These are phyloP conservation scores for Syngnathus acus DNA, from an alignment of 2,797 vertebrate genomes.

Conservation along the genomic window DNA sequence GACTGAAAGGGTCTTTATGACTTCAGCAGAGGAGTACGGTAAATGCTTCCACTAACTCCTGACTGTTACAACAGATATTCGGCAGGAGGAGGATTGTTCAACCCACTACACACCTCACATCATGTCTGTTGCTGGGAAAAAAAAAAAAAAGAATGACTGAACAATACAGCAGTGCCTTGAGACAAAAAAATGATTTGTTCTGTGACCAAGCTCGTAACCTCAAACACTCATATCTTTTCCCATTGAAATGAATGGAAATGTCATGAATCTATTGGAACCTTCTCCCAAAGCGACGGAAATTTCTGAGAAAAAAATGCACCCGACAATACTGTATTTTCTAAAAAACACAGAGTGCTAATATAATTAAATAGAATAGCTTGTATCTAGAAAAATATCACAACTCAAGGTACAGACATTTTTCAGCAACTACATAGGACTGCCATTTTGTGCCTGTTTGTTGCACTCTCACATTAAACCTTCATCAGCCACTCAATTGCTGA, in stretches of 20 bases:
- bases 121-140: background rate
- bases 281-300: background rate
- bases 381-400: background rate
- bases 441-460: constrained; percentile 26
- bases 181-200: background rate
- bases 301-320: background rate
- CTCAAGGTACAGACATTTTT: background rate
- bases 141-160: background rate
- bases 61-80: background rate
- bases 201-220: background rate
- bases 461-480: constrained; percentile 49
- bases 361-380: background rate
- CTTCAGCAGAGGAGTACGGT: background rate
- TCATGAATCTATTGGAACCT: background rate
- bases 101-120: background rate
- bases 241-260: background rate
- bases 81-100: background rate
- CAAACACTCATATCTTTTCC: background rate
- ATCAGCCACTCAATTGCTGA: constrained; percentile 37
- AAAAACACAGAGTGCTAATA: too few relatives aligned
- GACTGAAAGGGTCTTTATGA: constrained; percentile 1
- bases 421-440: background rate
- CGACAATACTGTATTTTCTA: too few relatives aligned
- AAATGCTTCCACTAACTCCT: background rate
- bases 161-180: background rate